Evolutionary conservation across 2,888 invertebrate species (phyloP), one percentile per base, ranked within the genome.

Genomic region (Xiphydria camelus): DNA sequence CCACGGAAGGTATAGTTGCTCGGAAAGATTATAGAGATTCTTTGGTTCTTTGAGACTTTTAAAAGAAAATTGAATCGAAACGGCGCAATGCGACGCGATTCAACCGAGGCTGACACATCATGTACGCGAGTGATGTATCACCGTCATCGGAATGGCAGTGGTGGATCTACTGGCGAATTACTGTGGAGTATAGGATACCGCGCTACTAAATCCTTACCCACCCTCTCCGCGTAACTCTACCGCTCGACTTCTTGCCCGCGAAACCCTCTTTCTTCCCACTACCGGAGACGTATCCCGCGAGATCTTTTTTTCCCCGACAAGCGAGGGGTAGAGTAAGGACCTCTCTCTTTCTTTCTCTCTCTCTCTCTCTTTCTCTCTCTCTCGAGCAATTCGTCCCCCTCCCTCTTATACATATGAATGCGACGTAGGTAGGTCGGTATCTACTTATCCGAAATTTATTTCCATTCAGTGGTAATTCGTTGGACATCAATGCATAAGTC

Each of bases 161-260:
- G 34, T 17, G 37, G 46, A 37, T 51, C 47, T 47, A 52, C 38
- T 43, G 32, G 51, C 46, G 51, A 52, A 52, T 52, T 50, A 49
- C 41, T 44, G 57, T 47, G 31, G 45, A 45, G 47, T n/a, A n/a
- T 45, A 51, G 42, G 57, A 57, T 57, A 54, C 44, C 44, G 25
- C 33, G 47, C 45, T 46, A 47, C 49, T 52, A 51, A 52, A 52
- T 51, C 45, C 51, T 47, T 38, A 34, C 47, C 41, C 34, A 43
- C 39, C 33, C 44, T 36, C 44, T 39, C 36, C 45, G 42, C 34
- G 36, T 42, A 23, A 36, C 38, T 10, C 42, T 17, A 18, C 21
- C 32, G 39, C 26, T n/a, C n/a, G n/a, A 32, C 37, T 10, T 38
- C 32, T 19, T 25, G 21, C 29, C n/a, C 42, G 37, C 23, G 31